Conservation (phyloP, 1,140 invertebrate genomes). For the Leptonema lineaticorne region DNA sequence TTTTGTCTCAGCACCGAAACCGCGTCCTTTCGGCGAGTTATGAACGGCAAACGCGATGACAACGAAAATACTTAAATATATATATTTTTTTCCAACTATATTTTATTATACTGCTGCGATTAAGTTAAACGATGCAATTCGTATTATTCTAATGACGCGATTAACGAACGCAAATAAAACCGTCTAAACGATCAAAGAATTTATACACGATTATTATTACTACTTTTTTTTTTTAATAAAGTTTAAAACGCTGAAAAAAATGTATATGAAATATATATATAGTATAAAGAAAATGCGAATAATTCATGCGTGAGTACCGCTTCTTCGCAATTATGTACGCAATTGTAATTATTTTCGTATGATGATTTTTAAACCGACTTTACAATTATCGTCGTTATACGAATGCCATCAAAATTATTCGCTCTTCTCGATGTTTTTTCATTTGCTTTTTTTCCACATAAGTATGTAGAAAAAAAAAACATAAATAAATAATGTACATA, state of each 20-base stretch:
- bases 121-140: not conserved
- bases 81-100: not conserved
- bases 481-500: no score
- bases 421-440: not conserved
- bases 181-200: no score
- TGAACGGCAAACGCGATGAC: conserved; percentile 18
- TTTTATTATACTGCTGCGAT: no score
- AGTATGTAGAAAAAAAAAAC: no score
- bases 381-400: not conserved
- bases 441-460: no score
- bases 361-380: conserved; percentile 10
- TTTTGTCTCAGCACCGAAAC: not conserved
- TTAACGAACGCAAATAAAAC: not conserved
- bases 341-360: conserved; percentile 10
- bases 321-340: not conserved
- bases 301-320: not conserved
- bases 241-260: no score
- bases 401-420: conserved; percentile 5
- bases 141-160: not conserved
- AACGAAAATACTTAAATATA: conserved; percentile 3
- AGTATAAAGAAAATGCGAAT: not conserved
- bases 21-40: conserved; percentile 21
- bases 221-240: no score
- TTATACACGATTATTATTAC: no score
- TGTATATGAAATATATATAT: no score